Evolutionary conservation across 2,113 vertebrate genomes (phyloP), one percentile per base, ranked within the genome.

Genomic region (Diglossa brunneiventris): DNA sequence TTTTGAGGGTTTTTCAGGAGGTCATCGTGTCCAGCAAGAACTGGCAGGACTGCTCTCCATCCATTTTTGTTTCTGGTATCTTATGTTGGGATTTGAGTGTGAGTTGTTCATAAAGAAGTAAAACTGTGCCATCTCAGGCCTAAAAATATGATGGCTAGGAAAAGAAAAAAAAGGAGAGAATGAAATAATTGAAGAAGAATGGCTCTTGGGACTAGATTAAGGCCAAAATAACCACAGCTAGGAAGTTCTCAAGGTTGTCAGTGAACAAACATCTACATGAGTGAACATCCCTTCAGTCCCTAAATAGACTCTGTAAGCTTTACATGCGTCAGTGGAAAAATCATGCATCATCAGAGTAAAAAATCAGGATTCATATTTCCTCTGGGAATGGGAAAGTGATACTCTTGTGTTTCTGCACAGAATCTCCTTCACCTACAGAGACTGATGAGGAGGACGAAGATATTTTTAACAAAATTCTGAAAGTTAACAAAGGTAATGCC

Each of bases 391-490:
- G 58, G 44, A 89, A 89, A 94, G 41, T 87, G 10, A 81, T 26
- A 28, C 7, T 61, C 8, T 68, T 84, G 31, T 86, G 15, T 95
- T 95, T 94, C 73, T 90, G n/a, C 9, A 9, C 80, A 97, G 96
- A 95, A 50, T 92, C 94, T 68, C 83, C 92, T 28, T 41, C 2
- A 0, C 86, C 93, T 50, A 76, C 89, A 87, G 93, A 94, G 41
- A 35, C 56, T 33, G 90, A 88, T 30, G 61, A 62, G 0, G 88
- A 96, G 46, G 94, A 96, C 0, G 93, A 96, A 37, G 55, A 92
- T 22, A 87, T 96, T 94, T 97, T 97, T 76, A 72, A 90, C 66
- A 94, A 53, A 89, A 97, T 97, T 87, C 87, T 97, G 86, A 50
- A 89, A 62, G 70, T 68, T 73, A 97, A 97, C 62, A 90, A 96